A percentile compares a stretch with the other conserved stretches of the same genome.
Conservation (phyloP, 2,113 vertebrate genomes). For the Melanostigma gelatinosum region DNA sequence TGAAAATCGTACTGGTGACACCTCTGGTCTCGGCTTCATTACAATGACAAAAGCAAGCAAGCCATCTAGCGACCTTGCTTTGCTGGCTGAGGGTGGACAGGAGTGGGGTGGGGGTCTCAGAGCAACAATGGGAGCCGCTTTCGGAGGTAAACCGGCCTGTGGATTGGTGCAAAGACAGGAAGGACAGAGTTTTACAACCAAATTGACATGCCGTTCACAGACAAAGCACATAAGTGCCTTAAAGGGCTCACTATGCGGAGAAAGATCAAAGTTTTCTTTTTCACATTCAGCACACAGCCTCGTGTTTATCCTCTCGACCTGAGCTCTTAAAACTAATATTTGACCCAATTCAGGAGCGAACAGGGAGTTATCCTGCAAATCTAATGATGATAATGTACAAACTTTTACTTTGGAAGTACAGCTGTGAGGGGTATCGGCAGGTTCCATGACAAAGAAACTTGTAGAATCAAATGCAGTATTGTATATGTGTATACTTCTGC, state of each 20-base stretch:
- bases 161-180: slow-evolving; percentile 43
- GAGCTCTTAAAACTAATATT: slow-evolving; percentile 39
- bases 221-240: slow-evolving; percentile 51
- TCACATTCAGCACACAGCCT: slow-evolving; percentile 43
- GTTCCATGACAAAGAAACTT: not conserved
- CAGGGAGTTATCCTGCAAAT: slow-evolving; percentile 4
- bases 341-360: slow-evolving; percentile 36
- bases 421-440: not conserved
- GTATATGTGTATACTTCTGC: not conserved
- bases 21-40: slow-evolving; percentile 78
- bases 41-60: slow-evolving; percentile 81
- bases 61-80: slow-evolving; percentile 45
- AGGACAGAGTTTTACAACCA: slow-evolving; percentile 46
- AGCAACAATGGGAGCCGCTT: slow-evolving; percentile 57
- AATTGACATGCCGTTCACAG: slow-evolving; percentile 45
- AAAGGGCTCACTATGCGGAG: slow-evolving; percentile 32
- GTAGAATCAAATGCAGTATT: no score
- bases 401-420: not conserved
- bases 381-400: not conserved
- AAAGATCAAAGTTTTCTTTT: slow-evolving; percentile 67
- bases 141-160: slow-evolving; percentile 53
- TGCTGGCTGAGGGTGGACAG: slow-evolving; percentile 25
- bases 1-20: slow-evolving; percentile 65
- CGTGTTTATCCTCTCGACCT: slow-evolving; percentile 35
- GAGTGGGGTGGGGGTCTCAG: slow-evolving; percentile 15